Evolutionary conservation across 2,797 vertebrate species (phyloP).

Genomic region (Alca torda): DNA sequence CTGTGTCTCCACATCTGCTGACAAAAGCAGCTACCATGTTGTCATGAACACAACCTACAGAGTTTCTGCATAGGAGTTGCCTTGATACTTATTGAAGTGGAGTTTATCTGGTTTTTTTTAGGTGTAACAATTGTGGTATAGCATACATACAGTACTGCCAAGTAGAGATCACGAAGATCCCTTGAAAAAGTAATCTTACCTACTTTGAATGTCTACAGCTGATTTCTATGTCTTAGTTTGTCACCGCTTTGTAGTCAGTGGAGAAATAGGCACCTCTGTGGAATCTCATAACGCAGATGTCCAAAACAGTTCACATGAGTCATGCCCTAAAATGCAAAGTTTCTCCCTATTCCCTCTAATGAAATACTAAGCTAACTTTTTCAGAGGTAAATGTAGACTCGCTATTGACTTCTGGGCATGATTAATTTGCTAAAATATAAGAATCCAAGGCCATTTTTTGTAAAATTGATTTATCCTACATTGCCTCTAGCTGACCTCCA

Average conservation of each 20-base stretch:
- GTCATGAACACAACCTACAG: background rate
- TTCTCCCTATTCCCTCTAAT: background rate
- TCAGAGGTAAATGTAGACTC: background rate
- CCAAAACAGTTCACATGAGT: background rate
- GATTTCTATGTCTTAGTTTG: background rate
- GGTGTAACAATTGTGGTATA: background rate
- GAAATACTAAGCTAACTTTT: background rate
- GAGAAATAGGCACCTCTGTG: background rate
- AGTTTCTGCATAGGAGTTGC: background rate
- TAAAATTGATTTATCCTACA: background rate
- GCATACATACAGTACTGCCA: background rate
- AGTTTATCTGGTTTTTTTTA: fast-evolving
- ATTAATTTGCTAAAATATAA: background rate
- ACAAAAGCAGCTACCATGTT: background rate
- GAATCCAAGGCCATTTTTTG: background rate
- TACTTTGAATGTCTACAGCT: background rate
- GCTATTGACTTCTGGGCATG: background rate
- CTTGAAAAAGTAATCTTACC: background rate
- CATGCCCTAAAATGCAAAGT: background rate
- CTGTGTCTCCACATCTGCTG: background rate
- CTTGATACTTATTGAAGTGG: background rate
- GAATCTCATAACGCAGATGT: background rate
- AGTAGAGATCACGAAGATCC: background rate
- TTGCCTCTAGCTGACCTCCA: background rate
- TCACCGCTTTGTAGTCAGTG: background rate